phyloP scores from a whole-genome alignment of 2,797 vertebrate genomes.

The Characodon lateralis region DNA sequence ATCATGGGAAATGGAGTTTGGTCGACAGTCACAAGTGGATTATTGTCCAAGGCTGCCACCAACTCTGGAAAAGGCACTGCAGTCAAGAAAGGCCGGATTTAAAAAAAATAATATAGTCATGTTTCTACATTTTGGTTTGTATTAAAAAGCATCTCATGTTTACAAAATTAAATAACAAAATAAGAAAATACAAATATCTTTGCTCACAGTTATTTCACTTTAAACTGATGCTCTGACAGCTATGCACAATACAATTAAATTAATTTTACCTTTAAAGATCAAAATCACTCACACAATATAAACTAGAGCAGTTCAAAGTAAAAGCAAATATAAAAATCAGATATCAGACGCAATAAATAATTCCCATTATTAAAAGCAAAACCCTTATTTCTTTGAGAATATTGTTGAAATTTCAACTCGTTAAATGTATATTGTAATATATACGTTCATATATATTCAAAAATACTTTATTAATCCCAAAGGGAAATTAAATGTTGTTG shows the following conservation, averaged over 20 bases:
- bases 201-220: background rate
- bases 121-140: background rate
- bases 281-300: background rate
- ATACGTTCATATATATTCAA: too few species aligned
- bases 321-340: background rate
- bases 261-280: background rate
- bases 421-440: too few species aligned
- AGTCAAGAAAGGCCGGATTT: background rate
- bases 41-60: constrained; percentile 35
- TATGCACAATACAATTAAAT: background rate
- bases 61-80: background rate
- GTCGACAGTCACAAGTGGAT: background rate
- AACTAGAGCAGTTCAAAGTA: background rate
- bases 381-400: too few species aligned
- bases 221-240: background rate
- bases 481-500: too few species aligned
- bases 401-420: too few species aligned
- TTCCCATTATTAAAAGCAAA: too few species aligned
- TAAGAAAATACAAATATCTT: background rate
- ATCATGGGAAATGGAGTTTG: constrained; percentile 73
- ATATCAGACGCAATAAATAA: background rate
- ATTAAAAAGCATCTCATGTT: background rate
- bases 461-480: too few species aligned
- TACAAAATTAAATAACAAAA: background rate
- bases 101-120: background rate